Conservation (phyloP, 2,113 vertebrate species). For the Gnathonemus longibarbis region DNA sequence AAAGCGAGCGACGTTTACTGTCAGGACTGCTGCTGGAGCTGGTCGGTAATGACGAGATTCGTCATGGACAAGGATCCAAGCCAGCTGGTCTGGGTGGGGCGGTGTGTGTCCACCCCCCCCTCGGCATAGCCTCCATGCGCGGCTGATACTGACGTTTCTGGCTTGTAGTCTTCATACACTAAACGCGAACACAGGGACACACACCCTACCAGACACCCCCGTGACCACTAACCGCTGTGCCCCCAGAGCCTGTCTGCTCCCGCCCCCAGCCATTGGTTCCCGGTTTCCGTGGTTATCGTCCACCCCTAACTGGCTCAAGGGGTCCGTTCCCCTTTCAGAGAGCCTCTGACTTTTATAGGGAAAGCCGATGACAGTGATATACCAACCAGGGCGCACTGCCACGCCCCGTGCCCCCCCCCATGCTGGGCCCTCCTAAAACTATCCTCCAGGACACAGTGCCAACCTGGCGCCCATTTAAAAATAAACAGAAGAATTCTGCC, state of each 20-base stretch:
- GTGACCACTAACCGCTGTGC: neutral
- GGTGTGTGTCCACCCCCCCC: neutral
- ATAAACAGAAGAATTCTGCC: slow-evolving; percentile 14
- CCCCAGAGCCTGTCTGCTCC: neutral
- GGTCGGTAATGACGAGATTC: neutral
- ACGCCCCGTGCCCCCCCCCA: neutral
- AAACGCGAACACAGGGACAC: neutral
- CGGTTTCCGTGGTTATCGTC: neutral
- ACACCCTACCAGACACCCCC: neutral
- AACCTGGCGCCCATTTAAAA: slow-evolving; percentile 12
- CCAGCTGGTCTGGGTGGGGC: neutral
- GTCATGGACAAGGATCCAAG: neutral
- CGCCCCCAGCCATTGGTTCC: neutral
- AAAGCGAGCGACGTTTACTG: neutral
- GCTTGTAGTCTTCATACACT: neutral
- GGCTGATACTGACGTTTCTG: neutral
- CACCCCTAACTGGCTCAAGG: neutral
- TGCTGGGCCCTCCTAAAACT: neutral
- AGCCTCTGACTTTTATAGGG: slow-evolving; percentile 1
- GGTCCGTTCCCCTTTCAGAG: neutral
- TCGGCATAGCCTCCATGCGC: neutral
- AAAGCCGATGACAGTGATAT: neutral
- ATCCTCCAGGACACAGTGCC: neutral
- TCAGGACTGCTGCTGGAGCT: neutral
- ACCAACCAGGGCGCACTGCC: neutral